Evolutionary conservation across 1,140 invertebrate genomes (phyloP).

Genomic region (Manduca sexta): DNA sequence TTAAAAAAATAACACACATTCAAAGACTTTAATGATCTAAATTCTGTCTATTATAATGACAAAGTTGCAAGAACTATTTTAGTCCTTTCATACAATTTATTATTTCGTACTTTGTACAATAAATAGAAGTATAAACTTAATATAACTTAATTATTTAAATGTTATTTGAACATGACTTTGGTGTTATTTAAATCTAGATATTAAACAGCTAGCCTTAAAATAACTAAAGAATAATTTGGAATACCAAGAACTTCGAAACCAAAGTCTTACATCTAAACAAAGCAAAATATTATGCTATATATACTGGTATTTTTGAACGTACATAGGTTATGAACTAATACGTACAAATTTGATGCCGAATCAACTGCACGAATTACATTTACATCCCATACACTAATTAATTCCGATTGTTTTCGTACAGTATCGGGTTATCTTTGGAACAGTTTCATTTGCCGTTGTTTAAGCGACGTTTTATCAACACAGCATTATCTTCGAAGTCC

Average conservation of each 20-base stretch:
- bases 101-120: conserved; percentile 53
- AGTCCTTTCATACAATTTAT: conserved; percentile 2
- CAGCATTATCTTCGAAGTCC: too few species aligned
- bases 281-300: not conserved
- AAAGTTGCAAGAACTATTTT: not conserved
- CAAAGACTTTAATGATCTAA: conserved; percentile 23
- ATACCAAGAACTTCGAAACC: conserved; percentile 27
- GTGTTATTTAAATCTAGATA: too few species aligned
- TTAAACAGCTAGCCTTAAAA: not conserved
- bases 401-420: too few species aligned
- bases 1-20: not conserved
- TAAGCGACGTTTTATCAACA: too few species aligned
- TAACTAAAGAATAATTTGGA: conserved; percentile 17
- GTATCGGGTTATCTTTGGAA: too few species aligned
- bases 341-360: too few species aligned
- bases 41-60: conserved; percentile 18
- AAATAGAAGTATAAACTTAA: conserved; percentile 34
- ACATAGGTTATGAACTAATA: too few species aligned
- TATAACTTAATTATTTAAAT: conserved; percentile 5
- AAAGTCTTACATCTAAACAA: conserved; percentile 7
- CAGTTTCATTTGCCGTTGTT: too few species aligned
- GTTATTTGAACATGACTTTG: conserved; percentile 16
- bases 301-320: too few species aligned
- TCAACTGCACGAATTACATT: too few species aligned
- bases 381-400: too few species aligned